These are phyloP conservation scores for Drosophila austrosaltans DNA, from an alignment of 2,888 invertebrate species.

Conservation along the genomic window DNA sequence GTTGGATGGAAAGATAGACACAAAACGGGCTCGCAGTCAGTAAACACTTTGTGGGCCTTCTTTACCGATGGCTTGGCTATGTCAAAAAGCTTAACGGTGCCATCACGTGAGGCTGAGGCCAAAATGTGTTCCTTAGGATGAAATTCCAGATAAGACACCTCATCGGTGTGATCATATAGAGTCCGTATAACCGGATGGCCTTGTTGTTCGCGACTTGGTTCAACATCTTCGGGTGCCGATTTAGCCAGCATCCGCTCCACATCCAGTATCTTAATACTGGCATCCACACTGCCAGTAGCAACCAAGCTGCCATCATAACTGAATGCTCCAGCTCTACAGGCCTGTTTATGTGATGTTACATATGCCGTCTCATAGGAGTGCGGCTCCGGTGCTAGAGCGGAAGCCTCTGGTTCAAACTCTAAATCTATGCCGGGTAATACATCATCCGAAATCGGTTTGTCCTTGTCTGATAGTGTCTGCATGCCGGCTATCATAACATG, in stretches of 20 bases:
- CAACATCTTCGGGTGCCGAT: slow-evolving; percentile 95
- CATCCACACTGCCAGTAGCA: slow-evolving; percentile 99
- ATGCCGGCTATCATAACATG: slow-evolving; percentile 94
- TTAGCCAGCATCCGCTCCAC: slow-evolving; percentile 99
- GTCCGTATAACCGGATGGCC: slow-evolving; percentile 99
- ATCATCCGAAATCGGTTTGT: slow-evolving; percentile 83
- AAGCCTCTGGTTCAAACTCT: slow-evolving; percentile 98
- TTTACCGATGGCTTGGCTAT: slow-evolving; percentile 99
- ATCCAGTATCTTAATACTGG: slow-evolving; percentile 99
- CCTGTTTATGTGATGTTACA: slow-evolving; percentile 98
- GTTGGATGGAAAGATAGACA: slow-evolving; percentile 97
- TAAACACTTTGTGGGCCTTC: slow-evolving; percentile 97
- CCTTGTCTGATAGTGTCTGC: slow-evolving; percentile 90
- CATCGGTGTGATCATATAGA: slow-evolving; percentile 96
- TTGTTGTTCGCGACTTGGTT: slow-evolving; percentile 92
- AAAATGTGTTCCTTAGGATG: slow-evolving; percentile 97
- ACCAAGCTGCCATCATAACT: slow-evolving; percentile 97
- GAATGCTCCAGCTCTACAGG: slow-evolving; percentile 97
- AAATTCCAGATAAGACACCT: slow-evolving; percentile 98
- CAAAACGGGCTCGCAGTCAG: slow-evolving; percentile 95
- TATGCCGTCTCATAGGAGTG: slow-evolving; percentile 99
- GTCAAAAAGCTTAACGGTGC: slow-evolving; percentile 97
- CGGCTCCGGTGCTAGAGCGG: slow-evolving; percentile 96
- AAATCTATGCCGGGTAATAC: slow-evolving; percentile 87
- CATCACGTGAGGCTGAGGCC: slow-evolving; percentile 97